Conservation (phyloP, 35 echinoderm and acorn worm species). For the Apostichopus californicus region DNA sequence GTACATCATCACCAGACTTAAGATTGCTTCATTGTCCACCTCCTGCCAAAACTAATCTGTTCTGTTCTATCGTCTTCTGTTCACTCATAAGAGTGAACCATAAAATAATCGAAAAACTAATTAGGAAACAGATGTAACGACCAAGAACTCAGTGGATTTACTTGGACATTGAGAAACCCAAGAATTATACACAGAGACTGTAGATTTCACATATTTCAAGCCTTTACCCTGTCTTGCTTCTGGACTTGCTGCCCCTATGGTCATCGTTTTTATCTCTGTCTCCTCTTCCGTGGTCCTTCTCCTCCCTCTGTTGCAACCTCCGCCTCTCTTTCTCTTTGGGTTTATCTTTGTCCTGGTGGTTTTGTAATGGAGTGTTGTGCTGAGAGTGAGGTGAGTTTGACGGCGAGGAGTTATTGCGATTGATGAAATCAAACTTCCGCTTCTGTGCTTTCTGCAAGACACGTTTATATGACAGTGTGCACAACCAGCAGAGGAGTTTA, state of each 20-base stretch:
- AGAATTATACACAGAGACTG: too few species aligned
- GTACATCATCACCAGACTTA: too few species aligned
- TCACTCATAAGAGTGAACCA: too few species aligned
- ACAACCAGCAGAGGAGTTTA: slow-evolving; percentile 95
- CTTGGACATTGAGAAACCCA: too few species aligned
- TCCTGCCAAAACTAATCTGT: too few species aligned
- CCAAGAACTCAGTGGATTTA: too few species aligned
- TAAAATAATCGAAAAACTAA: too few species aligned
- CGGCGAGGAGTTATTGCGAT: slow-evolving; percentile 53
- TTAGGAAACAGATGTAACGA: background rate
- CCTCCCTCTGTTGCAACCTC: slow-evolving; percentile 39
- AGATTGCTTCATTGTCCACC: too few species aligned
- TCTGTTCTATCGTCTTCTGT: too few species aligned
- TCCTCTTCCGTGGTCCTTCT: slow-evolving; percentile 45
- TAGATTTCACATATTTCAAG: background rate
- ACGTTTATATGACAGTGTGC: slow-evolving; percentile 95
- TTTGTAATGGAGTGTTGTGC: slow-evolving; percentile 49
- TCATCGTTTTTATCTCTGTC: slow-evolving; percentile 57
- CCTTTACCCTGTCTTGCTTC: slow-evolving; percentile 34
- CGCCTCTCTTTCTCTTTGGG: slow-evolving; percentile 42
- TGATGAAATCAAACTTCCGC: slow-evolving; percentile 84
- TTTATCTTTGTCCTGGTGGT: slow-evolving; percentile 60
- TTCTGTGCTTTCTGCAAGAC: slow-evolving; percentile 98
- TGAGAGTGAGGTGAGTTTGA: slow-evolving; percentile 55
- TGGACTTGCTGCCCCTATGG: slow-evolving; percentile 14